Percentiles rank a stretch among this genome's conserved stretches.
Conservation (phyloP, 2,797 vertebrate species). For the Malacoctenus gilli region DNA sequence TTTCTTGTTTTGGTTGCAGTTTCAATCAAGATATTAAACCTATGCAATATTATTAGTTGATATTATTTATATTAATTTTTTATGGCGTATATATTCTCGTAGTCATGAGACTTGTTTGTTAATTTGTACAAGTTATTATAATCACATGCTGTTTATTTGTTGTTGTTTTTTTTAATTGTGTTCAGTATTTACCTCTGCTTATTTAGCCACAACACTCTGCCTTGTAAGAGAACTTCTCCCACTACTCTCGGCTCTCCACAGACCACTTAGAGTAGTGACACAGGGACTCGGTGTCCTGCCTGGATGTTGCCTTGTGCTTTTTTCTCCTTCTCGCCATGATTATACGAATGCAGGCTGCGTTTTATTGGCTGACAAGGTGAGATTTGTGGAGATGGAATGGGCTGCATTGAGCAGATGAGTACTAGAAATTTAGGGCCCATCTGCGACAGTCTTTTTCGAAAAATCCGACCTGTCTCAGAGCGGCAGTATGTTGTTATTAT, state of each 20-base stretch:
- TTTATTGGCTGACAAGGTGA: conserved; percentile 18
- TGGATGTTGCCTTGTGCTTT: conserved; percentile 42
- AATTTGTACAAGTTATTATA: conserved; percentile 30
- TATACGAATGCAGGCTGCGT: conserved; percentile 33
- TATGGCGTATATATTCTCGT: conserved; percentile 35
- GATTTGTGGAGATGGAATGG: conserved; percentile 22
- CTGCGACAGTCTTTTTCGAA: conserved; percentile 11
- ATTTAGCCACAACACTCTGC: conserved; percentile 34
- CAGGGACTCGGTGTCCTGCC: conserved; percentile 21
- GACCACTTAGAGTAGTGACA: conserved; percentile 29
- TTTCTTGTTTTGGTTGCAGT: conserved; percentile 29
- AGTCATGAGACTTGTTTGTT: conserved; percentile 32
- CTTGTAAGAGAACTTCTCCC: conserved; percentile 22
- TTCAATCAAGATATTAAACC: conserved; percentile 46
- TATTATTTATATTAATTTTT: conserved; percentile 41
- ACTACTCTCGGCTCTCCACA: conserved; percentile 22
- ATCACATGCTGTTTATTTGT: conserved; percentile 43
- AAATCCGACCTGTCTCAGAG: neutral
- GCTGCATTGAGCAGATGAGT: conserved; percentile 17
- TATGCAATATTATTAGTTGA: conserved; percentile 44
- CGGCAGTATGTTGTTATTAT: conserved; percentile 3
- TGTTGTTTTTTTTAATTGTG: conserved; percentile 35
- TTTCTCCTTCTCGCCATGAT: conserved; percentile 24
- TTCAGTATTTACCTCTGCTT: conserved; percentile 44
- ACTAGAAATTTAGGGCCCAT: neutral